Evolutionary conservation across 2,113 vertebrate species (phyloP), one percentile per base, ranked within the genome.

Genomic region (Himantopus leucocephalus): DNA sequence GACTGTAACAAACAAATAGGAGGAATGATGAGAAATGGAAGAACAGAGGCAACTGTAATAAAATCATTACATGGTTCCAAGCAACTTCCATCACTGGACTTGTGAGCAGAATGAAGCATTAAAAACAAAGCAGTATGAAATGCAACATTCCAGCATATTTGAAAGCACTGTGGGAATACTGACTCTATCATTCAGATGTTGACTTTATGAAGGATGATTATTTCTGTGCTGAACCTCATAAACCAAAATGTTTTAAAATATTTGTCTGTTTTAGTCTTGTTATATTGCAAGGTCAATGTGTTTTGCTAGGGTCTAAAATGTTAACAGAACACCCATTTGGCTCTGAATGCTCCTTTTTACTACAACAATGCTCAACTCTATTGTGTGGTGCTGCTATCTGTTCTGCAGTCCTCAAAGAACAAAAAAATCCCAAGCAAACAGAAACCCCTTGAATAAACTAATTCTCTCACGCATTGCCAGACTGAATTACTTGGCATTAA

Each of bases 1-100:
- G 72, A 71, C 72, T 88, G 50, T 80, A 86, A 67, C 77, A 92
- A 94, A 94, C 60, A 95, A 95, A 94, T 75, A 85, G 26, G 45
- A 81, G 29, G 30, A 85, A 75, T 39, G 53, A 87, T 95, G 60
- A 94, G 87, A 91, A 92, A 75, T 75, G 43, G 34, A 90, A 64
- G 80, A 95, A 81, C 26, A 72, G 76, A 94, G 70, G 34, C 47
- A 81, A 56, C 68, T 67, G 34, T 89, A 92, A 87, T 85, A 89
- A 91, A 94, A 75, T 72, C 76, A 78, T 88, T 88, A 37, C 27
- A 41, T 34, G 34, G 81, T 85, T 97, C 71, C 67, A 85, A 93
- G 81, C 2, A 7, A 58, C 60, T 93, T 94, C 77, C 45, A 37
- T 85, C 81, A 6, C 45, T 70, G 47, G 43, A 52, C 47, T 90